These are phyloP conservation scores for Drosophila yakuba DNA, from an alignment of 1,140 invertebrate genomes.

Conservation along the genomic window DNA sequence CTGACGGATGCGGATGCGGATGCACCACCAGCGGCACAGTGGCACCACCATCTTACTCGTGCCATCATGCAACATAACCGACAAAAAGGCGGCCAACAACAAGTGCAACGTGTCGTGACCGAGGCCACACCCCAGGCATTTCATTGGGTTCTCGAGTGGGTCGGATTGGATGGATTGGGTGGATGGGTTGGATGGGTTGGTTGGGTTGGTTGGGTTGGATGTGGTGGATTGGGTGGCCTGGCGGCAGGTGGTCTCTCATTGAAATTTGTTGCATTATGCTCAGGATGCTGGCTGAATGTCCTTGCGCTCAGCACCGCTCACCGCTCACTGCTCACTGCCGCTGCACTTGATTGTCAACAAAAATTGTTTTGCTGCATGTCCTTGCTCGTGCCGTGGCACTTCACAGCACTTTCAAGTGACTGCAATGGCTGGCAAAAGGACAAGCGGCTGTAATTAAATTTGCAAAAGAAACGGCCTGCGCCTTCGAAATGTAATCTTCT, in stretches of 20 bases:
- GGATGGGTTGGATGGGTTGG: background rate
- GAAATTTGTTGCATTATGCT: conserved; percentile 79
- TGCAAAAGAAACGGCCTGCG: conserved; percentile 30
- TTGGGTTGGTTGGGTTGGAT: background rate
- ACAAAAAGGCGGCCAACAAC: conserved; percentile 45
- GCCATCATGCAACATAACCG: conserved; percentile 28
- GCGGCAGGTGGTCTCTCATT: conserved; percentile 67
- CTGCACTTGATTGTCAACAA: conserved; percentile 78
- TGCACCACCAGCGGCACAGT: conserved; percentile 29
- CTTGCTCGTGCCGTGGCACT: conserved; percentile 44
- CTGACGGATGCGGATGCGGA: conserved; percentile 60
- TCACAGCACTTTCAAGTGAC: conserved; percentile 62
- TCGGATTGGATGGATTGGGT: conserved; percentile 5
- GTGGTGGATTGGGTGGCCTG: conserved; percentile 6
- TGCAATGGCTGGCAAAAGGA: conserved; percentile 67
- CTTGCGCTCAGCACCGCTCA: conserved; percentile 55
- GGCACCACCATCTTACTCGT: background rate
- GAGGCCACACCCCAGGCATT: conserved; percentile 69
- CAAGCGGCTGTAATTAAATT: conserved; percentile 74
- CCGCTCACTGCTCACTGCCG: background rate
- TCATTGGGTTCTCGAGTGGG: conserved; percentile 41
- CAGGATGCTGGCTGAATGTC: conserved; percentile 58
- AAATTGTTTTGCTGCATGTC: conserved; percentile 68
- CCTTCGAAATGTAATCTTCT: conserved; percentile 25
- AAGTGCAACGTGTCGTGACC: conserved; percentile 63